phyloP scores from a whole-genome alignment of 2,888 invertebrate genomes.

The Cantharis lateralis region DNA sequence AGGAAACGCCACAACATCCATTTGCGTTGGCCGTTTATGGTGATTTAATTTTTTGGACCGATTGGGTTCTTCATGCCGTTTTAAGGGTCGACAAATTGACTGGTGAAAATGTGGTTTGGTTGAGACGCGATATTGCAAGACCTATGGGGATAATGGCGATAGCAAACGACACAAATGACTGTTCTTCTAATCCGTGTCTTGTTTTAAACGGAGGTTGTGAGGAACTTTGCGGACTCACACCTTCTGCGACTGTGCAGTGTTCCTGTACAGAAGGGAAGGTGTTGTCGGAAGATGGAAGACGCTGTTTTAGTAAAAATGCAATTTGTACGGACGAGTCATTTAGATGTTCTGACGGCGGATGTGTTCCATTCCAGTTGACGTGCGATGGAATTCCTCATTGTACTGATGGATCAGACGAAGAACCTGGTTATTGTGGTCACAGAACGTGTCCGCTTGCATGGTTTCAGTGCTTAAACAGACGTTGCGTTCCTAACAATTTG shows the following conservation, averaged over 20 bases:
- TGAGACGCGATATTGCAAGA: slow-evolving; percentile 74
- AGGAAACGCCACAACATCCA: slow-evolving; percentile 79
- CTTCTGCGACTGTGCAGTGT: slow-evolving; percentile 66
- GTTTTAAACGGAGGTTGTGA: slow-evolving; percentile 79
- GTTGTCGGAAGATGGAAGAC: slow-evolving; percentile 63
- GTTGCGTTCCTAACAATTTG: slow-evolving; percentile 65
- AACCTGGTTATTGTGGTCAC: slow-evolving; percentile 72
- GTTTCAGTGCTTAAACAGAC: slow-evolving; percentile 74
- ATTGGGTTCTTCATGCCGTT: slow-evolving; percentile 86
- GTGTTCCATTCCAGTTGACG: slow-evolving; percentile 76
- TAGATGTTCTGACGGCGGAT: slow-evolving; percentile 72
- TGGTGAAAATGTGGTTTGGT: slow-evolving; percentile 69
- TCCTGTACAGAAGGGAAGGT: slow-evolving; percentile 66
- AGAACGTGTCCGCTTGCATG: slow-evolving; percentile 69
- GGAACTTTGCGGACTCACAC: slow-evolving; percentile 70
- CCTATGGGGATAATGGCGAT: slow-evolving; percentile 89
- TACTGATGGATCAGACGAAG: slow-evolving; percentile 79
- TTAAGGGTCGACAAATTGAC: slow-evolving; percentile 80
- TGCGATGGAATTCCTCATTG: slow-evolving; percentile 80
- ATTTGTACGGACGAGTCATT: slow-evolving; percentile 44
- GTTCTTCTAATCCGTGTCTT: slow-evolving; percentile 73
- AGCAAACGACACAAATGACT: slow-evolving; percentile 71
- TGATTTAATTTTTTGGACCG: slow-evolving; percentile 86
- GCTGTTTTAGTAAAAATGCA: slow-evolving; percentile 58
- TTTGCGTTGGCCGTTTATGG: slow-evolving; percentile 85